Evolutionary conservation across 1,140 invertebrate species (phyloP), one percentile per base, ranked within the genome.

Genomic region (Orchestia grillus): DNA sequence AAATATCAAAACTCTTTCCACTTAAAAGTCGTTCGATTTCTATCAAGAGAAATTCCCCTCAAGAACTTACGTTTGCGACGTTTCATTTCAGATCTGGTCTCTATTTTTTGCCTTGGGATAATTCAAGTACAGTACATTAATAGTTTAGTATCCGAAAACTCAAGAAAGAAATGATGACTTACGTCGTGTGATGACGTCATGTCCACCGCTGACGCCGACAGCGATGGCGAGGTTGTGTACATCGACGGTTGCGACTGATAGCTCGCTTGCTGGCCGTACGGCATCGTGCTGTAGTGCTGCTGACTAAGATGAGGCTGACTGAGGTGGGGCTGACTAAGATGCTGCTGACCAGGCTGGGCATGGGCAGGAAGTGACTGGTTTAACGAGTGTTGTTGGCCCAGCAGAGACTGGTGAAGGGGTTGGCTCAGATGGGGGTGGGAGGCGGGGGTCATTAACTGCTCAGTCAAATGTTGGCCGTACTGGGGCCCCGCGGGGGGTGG

Each of bases 151-250:
- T 23, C 1, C 3, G 36, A 36, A 36, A 77, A 36, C 62, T 77
- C 62, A 77, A 3, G 36, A 77, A 1, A 90, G 28, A 28, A 90
- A 42, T 90, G 28, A 16, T 42, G 44, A 94, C 92, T 94, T 94
- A 94, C 92, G 47, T 94, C 92, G 11, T 94, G 92, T 16, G 43
- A 3, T 41, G 92, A 44, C 41, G 92, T 19, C 92, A 94, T 94
- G 44, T 94, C 92, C 41, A 94, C 44, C 8, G 92, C 16, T 47
- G 92, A 44, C 3, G 92, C 92, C 8, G 43, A 94, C 44, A 94
- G 16, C 16, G 88, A 42, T 28, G 88, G 88, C 0, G 88, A 91
- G 3, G 88, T 91, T 42, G 88, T 91, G 41, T 43, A 91, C 88
- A 91, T 91, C 11, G 41, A 43, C 16, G 88, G 44, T 4, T 44